Percentiles rank a stretch among this genome's conserved stretches.
Evolutionary conservation across 2,113 vertebrate species (phyloP).

Genomic region (Gasterosteus nipponicus): DNA sequence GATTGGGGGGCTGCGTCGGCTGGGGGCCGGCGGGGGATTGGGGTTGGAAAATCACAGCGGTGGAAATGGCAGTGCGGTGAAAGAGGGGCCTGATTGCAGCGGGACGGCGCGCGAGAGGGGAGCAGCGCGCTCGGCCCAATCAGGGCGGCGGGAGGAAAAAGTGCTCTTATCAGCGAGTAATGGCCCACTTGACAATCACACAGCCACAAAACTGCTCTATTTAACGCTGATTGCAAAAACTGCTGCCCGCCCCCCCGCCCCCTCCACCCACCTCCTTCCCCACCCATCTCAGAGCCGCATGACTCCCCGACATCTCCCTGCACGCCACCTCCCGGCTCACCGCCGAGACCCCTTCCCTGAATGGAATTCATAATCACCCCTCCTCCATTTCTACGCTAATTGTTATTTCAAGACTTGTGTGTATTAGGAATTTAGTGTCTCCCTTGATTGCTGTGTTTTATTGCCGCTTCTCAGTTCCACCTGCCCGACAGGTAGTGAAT

Average conservation of each 20-base stretch:
- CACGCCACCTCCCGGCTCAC: slow-evolving; percentile 81
- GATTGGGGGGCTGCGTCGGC: slow-evolving; percentile 15
- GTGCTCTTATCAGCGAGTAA: slow-evolving; percentile 96
- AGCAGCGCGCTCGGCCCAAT: slow-evolving; percentile 88
- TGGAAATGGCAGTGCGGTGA: slow-evolving; percentile 83
- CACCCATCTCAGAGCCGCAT: slow-evolving; percentile 85
- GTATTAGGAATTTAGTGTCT: slow-evolving; percentile 64
- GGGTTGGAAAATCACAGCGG: slow-evolving; percentile 84
- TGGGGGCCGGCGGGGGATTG: slow-evolving; percentile 48
- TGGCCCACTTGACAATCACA: slow-evolving; percentile 99
- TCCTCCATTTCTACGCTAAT: slow-evolving; percentile 88
- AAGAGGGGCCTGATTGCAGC: slow-evolving; percentile 91
- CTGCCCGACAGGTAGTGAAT: slow-evolving; percentile 23
- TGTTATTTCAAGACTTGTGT: slow-evolving; percentile 86
- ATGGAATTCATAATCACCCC: slow-evolving; percentile 96
- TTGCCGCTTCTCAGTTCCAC: slow-evolving; percentile 38
- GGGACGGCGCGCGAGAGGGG: slow-evolving; percentile 83
- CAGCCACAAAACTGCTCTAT: slow-evolving; percentile 95
- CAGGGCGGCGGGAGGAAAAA: slow-evolving; percentile 84
- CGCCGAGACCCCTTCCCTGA: slow-evolving; percentile 88
- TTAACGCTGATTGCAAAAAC: slow-evolving; percentile 97
- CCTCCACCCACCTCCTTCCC: too few relatives aligned
- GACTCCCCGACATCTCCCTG: slow-evolving; percentile 81
- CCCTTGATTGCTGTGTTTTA: slow-evolving; percentile 75
- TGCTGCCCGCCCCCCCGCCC: slow-evolving; percentile 69